Conservation (phyloP, 1,140 invertebrate species). For the Solenopsis invicta region DNA sequence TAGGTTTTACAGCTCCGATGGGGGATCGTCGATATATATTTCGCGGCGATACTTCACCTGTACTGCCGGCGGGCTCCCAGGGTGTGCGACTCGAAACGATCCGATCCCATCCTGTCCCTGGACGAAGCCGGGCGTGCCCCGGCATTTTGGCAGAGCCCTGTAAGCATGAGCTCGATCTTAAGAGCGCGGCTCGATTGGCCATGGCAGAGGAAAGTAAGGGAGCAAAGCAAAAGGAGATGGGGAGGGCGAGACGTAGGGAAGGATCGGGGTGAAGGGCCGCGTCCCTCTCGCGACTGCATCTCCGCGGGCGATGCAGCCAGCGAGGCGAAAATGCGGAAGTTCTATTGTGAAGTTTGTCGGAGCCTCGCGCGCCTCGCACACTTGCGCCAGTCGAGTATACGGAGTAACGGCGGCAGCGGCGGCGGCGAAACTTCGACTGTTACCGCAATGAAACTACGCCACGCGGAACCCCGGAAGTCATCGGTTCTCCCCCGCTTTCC, state of each 20-base stretch:
- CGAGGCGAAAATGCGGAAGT: conserved; percentile 63
- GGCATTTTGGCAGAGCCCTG: conserved; percentile 78
- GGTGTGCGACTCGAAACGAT: conserved; percentile 52
- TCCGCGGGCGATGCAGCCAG: conserved; percentile 32
- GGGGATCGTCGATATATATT: not conserved
- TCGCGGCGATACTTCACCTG: conserved; percentile 20
- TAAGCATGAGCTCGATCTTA: conserved; percentile 38
- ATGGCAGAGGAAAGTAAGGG: not conserved
- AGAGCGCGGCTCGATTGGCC: not conserved
- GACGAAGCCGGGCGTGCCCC: conserved; percentile 60
- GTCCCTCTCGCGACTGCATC: conserved; percentile 5
- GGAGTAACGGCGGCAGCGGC: no score
- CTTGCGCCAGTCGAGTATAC: conserved; percentile 36
- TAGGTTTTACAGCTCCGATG: not conserved
- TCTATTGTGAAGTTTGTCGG: conserved; percentile 67
- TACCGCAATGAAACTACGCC: conserved; percentile 50
- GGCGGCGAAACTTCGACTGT: conserved; percentile 46
- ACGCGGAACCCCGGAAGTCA: conserved; percentile 67
- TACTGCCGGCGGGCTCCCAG: conserved; percentile 33
- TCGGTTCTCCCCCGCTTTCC: conserved; percentile 40
- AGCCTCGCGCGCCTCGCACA: conserved; percentile 22
- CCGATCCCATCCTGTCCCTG: conserved; percentile 16
- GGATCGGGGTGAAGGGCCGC: not conserved
- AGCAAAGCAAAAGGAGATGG: no score
- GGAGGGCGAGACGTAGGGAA: no score